Evolutionary conservation across 2,113 vertebrate genomes (phyloP).

Genomic region (Zosterops japonicus): DNA sequence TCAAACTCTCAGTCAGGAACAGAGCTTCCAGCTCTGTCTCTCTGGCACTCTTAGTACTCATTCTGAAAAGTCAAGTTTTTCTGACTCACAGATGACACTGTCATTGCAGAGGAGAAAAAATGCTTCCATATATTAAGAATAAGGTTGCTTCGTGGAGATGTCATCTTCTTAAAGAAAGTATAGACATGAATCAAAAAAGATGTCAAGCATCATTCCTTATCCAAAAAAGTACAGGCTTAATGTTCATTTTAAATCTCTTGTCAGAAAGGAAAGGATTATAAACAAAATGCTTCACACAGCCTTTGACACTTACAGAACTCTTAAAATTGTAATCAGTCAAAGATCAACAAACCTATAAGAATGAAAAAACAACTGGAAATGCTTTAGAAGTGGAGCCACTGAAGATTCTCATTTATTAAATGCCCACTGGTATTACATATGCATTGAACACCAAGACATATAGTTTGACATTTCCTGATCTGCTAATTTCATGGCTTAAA

Average conservation of each 20-base stretch:
- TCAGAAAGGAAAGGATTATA: background rate
- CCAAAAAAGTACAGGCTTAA: background rate
- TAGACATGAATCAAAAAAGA: background rate
- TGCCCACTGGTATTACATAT: background rate
- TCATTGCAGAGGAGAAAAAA: background rate
- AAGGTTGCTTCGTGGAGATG: background rate
- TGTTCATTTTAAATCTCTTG: background rate
- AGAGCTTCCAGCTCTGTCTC: background rate
- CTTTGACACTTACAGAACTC: background rate
- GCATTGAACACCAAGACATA: background rate
- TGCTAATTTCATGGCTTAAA: background rate
- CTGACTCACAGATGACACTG: background rate
- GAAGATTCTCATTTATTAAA: background rate
- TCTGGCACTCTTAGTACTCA: background rate
- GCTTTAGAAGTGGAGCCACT: background rate
- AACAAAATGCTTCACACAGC: background rate
- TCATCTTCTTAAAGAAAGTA: background rate
- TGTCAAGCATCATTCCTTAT: background rate
- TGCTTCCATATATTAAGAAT: background rate
- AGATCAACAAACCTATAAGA: background rate
- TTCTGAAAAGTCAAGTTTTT: background rate
- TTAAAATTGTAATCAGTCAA: background rate
- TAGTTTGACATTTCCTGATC: background rate
- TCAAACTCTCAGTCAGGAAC: background rate
- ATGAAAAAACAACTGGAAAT: conserved; percentile 4